Evolutionary conservation across 2,888 invertebrate species (phyloP).

Genomic region (Agrotis clavis): DNA sequence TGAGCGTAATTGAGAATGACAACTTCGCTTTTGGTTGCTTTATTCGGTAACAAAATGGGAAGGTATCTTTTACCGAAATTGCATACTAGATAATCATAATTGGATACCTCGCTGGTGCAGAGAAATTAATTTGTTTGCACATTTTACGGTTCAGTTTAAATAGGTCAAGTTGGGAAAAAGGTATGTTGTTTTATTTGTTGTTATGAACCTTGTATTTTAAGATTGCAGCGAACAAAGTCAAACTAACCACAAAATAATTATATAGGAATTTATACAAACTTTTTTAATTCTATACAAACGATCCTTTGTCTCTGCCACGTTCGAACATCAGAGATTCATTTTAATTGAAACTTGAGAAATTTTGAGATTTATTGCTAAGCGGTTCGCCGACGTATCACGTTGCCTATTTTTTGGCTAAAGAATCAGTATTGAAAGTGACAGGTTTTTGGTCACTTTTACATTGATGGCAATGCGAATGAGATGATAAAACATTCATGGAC

Average conservation of each 20-base stretch:
- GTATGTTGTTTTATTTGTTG: background rate
- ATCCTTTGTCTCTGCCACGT: no score
- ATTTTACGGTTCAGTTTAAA: background rate
- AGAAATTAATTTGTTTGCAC: slow-evolving; percentile 24
- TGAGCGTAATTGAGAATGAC: slow-evolving; percentile 23
- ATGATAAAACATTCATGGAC: no score
- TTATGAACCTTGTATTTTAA: background rate
- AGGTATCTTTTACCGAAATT: slow-evolving; percentile 30
- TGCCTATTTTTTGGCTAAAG: no score
- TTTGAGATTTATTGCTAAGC: no score
- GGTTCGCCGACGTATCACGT: no score
- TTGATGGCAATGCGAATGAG: no score
- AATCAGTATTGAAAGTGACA: no score
- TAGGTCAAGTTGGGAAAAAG: slow-evolving; percentile 9
- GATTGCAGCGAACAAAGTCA: background rate
- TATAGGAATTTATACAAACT: no score
- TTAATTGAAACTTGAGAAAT: background rate
- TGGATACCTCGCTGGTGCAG: slow-evolving; percentile 13
- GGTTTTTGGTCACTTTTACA: no score
- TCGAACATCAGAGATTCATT: background rate
- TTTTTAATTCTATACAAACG: no score
- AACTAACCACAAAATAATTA: no score
- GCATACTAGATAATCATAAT: slow-evolving; percentile 27
- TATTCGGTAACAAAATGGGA: background rate
- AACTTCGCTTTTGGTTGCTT: background rate